These are phyloP conservation scores for Ophion slaviceki DNA, from an alignment of 2,888 invertebrate genomes.

Conservation along the genomic window DNA sequence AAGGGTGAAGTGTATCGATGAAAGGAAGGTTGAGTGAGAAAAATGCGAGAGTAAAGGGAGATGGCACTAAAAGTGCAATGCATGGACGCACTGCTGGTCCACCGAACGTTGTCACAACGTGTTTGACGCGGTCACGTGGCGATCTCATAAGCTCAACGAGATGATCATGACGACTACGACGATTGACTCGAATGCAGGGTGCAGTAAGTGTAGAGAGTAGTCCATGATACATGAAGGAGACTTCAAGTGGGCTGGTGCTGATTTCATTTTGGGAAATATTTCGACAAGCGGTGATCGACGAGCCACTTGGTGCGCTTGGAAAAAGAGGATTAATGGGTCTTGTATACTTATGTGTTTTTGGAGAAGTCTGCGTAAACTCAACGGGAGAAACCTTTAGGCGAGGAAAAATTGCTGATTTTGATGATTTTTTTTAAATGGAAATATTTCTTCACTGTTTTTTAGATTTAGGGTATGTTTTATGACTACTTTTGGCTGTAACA, in stretches of 20 bases:
- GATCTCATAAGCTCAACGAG: constrained; percentile 62
- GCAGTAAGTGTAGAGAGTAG: background rate
- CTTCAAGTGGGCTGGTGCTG: background rate
- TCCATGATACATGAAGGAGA: background rate
- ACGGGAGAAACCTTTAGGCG: no score
- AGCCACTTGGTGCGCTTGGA: constrained; percentile 10
- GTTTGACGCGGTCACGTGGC: constrained; percentile 75
- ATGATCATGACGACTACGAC: constrained; percentile 39
- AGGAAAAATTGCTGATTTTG: no score
- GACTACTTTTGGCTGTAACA: no score
- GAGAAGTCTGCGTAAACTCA: background rate
- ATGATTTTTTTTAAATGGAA: no score
- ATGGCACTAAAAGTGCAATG: background rate
- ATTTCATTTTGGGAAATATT: constrained; percentile 56
- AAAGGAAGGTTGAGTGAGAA: constrained; percentile 22
- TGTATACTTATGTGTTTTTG: background rate
- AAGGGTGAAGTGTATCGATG: constrained; percentile 44
- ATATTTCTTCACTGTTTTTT: no score
- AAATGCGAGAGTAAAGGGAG: constrained; percentile 11
- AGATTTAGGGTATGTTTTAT: no score
- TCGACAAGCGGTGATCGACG: constrained; percentile 52
- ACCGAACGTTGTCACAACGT: constrained; percentile 76
- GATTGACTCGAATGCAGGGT: background rate
- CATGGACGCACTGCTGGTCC: constrained; percentile 29
- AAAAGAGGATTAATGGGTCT: background rate